Percentiles rank a stretch among this genome's conserved stretches.
Evolutionary conservation across 2,888 invertebrate species (phyloP).

Genomic region (Drosophila antonietae): DNA sequence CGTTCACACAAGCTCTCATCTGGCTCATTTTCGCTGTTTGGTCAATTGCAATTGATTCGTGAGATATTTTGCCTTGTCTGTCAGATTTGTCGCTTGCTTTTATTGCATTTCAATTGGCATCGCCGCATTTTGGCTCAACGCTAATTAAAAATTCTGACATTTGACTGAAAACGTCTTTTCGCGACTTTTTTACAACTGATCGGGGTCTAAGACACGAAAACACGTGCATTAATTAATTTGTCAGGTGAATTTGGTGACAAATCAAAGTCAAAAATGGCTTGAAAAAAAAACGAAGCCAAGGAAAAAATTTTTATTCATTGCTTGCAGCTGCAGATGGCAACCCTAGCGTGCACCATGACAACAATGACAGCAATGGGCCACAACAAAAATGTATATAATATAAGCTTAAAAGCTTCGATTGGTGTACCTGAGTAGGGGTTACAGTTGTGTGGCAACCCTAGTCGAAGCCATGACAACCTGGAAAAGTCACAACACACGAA

Average conservation of each 20-base stretch:
- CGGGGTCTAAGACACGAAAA: conserved; percentile 8
- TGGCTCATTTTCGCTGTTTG: conserved; percentile 14
- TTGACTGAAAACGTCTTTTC: conserved; percentile 30
- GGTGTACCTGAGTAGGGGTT: rapidly evolving
- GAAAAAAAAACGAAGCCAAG: neutral
- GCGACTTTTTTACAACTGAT: conserved; percentile 15
- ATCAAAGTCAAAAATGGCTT: conserved; percentile 4
- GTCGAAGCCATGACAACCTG: conserved; percentile 46
- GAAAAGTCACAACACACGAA: neutral
- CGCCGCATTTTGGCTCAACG: conserved; percentile 33
- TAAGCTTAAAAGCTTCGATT: neutral
- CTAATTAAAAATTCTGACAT: conserved; percentile 61
- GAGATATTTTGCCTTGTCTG: conserved; percentile 39
- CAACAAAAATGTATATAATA: neutral
- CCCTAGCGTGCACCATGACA: neutral
- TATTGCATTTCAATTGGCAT: conserved; percentile 69
- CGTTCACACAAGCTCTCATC: neutral
- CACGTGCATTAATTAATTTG: conserved; percentile 56
- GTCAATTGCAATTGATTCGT: conserved; percentile 33
- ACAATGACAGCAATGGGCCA: neutral
- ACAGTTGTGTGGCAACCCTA: conserved; percentile 35
- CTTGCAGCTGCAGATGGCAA: neutral
- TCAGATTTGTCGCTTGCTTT: conserved; percentile 60
- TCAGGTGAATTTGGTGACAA: conserved; percentile 45
- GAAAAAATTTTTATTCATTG: neutral